Percentiles rank a stretch among this genome's conserved stretches.
phyloP scores from a whole-genome alignment of 2,797 vertebrate species.

The Vireo griseus region DNA sequence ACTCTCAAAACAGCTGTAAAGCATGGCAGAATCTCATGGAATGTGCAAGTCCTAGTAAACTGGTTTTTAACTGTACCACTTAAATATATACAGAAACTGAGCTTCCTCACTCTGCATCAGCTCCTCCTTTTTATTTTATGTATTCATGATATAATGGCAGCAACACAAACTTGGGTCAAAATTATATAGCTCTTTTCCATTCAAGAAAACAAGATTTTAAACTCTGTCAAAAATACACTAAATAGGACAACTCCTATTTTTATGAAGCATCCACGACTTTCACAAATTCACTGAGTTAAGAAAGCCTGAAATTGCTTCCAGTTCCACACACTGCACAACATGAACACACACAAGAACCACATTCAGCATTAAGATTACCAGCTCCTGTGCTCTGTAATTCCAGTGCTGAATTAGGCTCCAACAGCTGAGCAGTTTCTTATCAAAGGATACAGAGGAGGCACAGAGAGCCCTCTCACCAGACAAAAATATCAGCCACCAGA shows the following conservation, averaged over 20 bases:
- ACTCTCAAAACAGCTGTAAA: background rate
- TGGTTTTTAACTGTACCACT: background rate
- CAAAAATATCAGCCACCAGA: conserved; percentile 54
- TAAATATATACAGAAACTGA: conserved; percentile 13
- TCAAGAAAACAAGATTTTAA: background rate
- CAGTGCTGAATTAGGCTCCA: conserved; percentile 45
- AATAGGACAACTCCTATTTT: conserved; percentile 47
- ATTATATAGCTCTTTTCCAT: background rate
- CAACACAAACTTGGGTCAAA: conserved; percentile 10
- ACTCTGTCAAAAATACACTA: conserved; percentile 24
- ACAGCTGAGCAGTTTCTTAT: conserved; percentile 4
- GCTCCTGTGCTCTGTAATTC: conserved; percentile 28
- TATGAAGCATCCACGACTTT: conserved; percentile 50
- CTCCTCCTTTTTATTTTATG: background rate
- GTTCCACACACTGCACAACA: conserved; percentile 41
- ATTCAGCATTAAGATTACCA: conserved; percentile 46
- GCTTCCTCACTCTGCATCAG: background rate
- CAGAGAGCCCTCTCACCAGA: conserved; percentile 39
- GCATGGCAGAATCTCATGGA: background rate
- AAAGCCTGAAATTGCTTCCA: conserved; percentile 65
- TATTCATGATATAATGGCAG: background rate
- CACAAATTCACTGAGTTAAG: conserved; percentile 40
- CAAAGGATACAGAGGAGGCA: conserved; percentile 57
- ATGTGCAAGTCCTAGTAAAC: conserved; percentile 1
- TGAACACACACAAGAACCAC: conserved; percentile 42